Percentiles rank a stretch among this genome's conserved stretches.
Evolutionary conservation across 1,140 invertebrate genomes (phyloP).

Genomic region (Ooceraea biroi): DNA sequence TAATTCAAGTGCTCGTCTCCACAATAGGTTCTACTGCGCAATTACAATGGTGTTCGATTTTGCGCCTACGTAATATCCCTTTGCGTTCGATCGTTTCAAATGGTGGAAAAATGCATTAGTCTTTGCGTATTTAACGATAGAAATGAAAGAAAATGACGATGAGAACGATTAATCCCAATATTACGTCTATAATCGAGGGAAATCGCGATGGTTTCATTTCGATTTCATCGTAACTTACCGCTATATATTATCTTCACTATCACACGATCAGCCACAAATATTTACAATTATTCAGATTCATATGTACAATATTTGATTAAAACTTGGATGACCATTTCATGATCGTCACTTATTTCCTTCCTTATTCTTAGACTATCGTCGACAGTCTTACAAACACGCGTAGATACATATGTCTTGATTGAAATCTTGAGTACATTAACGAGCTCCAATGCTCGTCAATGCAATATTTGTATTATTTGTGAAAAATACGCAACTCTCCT

Average conservation of each 20-base stretch:
- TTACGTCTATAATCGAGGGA: not conserved
- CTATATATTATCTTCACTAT: not conserved
- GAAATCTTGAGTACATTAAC: not conserved
- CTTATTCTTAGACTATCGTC: not conserved
- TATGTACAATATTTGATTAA: not conserved
- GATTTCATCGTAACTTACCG: not conserved
- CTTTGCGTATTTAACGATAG: not conserved
- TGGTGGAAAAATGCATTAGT: not conserved
- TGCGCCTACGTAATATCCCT: not conserved
- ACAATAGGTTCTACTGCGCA: conserved; percentile 14
- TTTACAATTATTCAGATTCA: not conserved
- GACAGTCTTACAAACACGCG: not conserved
- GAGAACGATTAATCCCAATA: not conserved
- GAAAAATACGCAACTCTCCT: not conserved
- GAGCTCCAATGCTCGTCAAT: not conserved
- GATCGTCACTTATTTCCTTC: not conserved
- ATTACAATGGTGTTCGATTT: conserved; percentile 29
- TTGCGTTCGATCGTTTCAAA: not conserved
- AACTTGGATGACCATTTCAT: not conserved
- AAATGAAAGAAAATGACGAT: conserved; percentile 6
- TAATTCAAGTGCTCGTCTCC: conserved; percentile 12
- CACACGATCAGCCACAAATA: not conserved
- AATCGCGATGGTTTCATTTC: not conserved
- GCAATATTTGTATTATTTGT: conserved; percentile 10
- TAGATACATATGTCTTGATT: not conserved